phyloP scores from a whole-genome alignment of 2,888 invertebrate species.

The Thecocarcelia acutangulata region DNA sequence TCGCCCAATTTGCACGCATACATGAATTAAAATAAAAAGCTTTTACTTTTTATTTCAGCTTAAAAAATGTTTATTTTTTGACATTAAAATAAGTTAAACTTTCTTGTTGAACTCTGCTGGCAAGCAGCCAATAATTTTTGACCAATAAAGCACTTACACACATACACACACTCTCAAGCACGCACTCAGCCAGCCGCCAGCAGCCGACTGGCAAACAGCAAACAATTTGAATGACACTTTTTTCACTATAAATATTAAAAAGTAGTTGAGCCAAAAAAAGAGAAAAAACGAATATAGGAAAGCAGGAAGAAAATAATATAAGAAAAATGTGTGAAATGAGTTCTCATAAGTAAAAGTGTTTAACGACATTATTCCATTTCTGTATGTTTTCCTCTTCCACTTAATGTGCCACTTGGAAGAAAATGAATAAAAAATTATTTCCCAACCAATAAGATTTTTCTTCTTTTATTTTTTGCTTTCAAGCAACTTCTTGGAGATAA shows the following conservation, averaged over 20 bases:
- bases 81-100: conserved; percentile 56
- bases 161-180: background rate
- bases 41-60: conserved; percentile 27
- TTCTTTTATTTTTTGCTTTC: no score
- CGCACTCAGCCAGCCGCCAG: conserved; percentile 17
- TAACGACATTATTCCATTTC: conserved; percentile 28
- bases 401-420: background rate
- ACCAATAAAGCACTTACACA: background rate
- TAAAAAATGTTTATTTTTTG: conserved; percentile 24
- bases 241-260: conserved; percentile 45
- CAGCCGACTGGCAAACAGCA: conserved; percentile 8
- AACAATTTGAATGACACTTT: conserved; percentile 13
- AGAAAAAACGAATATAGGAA: conserved; percentile 27
- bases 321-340: conserved; percentile 16
- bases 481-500: no score
- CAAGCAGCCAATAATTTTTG: conserved; percentile 37
- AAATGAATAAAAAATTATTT: background rate
- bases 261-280: conserved; percentile 38
- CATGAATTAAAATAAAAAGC: background rate
- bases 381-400: background rate
- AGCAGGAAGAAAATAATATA: conserved; percentile 8
- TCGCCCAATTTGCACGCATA: background rate
- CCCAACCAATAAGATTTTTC: no score
- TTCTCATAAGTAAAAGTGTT: conserved; percentile 49
- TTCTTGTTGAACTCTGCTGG: conserved; percentile 48